phyloP scores from a whole-genome alignment of 1,140 invertebrate genomes.

The Notospermus geniculatus region DNA sequence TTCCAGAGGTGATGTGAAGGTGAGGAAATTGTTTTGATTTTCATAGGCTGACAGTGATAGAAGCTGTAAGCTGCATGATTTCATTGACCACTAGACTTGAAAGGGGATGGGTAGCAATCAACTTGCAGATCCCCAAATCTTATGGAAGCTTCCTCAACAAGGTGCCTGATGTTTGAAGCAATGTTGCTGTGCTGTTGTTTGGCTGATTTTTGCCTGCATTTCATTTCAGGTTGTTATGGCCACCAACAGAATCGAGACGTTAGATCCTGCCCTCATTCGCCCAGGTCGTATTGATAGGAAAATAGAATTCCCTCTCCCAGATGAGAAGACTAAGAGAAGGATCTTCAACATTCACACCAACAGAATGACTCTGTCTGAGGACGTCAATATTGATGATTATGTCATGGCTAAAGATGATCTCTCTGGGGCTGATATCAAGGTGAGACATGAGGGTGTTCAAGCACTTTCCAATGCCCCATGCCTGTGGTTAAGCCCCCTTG shows the following conservation, averaged over 20 bases:
- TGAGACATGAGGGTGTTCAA: constrained; percentile 34
- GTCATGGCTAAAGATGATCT: constrained; percentile 99
- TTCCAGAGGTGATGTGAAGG: constrained; percentile 92
- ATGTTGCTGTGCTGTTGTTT: no score
- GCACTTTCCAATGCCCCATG: no score
- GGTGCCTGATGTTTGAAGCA: no score
- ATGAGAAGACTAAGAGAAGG: constrained; percentile 97
- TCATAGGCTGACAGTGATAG: no score
- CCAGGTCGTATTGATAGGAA: constrained; percentile 99
- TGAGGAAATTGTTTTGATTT: constrained; percentile 55
- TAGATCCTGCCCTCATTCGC: constrained; percentile 97
- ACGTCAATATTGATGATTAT: constrained; percentile 96
- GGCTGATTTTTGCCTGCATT: no score
- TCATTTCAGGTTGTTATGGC: constrained; percentile 91
- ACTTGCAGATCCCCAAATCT: no score
- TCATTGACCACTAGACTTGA: no score
- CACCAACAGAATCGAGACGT: constrained; percentile 97
- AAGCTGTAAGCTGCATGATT: no score
- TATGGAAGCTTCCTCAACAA: no score
- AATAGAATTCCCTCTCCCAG: constrained; percentile 98
- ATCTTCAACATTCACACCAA: constrained; percentile 99
- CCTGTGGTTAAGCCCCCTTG: no score
- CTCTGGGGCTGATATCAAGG: constrained; percentile 87
- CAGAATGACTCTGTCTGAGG: constrained; percentile 94
- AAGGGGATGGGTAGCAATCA: no score